Evolutionary conservation across 2,113 vertebrate genomes (phyloP), one percentile per base, ranked within the genome.

Genomic region (Copsychus sechellarum): DNA sequence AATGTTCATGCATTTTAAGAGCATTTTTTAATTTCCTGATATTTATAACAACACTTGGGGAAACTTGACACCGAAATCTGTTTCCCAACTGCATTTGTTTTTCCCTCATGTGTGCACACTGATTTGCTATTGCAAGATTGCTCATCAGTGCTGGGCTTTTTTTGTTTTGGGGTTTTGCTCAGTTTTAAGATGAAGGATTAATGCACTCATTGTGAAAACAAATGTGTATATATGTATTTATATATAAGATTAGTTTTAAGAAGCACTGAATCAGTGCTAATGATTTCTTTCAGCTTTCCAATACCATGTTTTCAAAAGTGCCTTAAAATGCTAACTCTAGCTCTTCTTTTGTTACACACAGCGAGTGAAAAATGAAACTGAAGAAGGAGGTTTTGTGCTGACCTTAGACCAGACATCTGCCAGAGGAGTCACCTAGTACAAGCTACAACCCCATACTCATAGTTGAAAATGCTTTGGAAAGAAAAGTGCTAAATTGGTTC

Each of bases 61-160:
- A 97, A 97, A 95, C 95, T 96, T 97, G 96, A 97, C 95, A 97
- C 91, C 0, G 3, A 96, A 97, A 97, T 97, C 96, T 97, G 95
- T 96, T 97, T 96, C 96, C 93, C 93, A 95, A 96, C 91, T 97
- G 94, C 95, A 94, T 96, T 97, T 96, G 95, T 97, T 96, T 97
- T 96, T 94, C 93, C 58, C 84, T 95, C 91, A 71, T 97, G 94
- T 96, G 84, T 93, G 94, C 95, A 95, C 86, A 93, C 88, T 96
- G 84, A 91, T 95, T 96, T 9, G 47, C 81, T 97, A 85, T 92
- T 87, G 90, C 81, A 95, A 82, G 94, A 96, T 92, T 97, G 95
- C 91, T 97, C 93, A 95, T 95, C 94, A 94, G 91, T 73, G 87
- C 74, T 90, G 84, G 54, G 65, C 36, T 93, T 82, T 94, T 95